phyloP scores from a whole-genome alignment of 2,797 vertebrate genomes.

The Luscinia luscinia region DNA sequence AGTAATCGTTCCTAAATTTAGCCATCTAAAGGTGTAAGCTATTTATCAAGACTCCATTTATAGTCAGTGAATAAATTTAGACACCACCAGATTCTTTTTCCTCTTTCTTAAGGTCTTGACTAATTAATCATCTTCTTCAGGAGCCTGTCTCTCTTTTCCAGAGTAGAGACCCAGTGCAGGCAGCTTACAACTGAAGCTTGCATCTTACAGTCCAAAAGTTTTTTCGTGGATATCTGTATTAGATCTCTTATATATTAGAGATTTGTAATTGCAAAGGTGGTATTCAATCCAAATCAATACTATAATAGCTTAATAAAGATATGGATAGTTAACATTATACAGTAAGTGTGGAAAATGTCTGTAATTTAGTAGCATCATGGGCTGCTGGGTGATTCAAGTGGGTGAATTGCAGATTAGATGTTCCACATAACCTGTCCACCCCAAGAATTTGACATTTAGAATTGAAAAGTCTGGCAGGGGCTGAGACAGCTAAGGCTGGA shows the following conservation, averaged over 20 bases:
- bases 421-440: not conserved
- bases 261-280: not conserved
- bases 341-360: not conserved
- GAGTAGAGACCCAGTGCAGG: not conserved
- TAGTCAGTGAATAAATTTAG: not conserved
- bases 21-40: not conserved
- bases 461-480: not conserved
- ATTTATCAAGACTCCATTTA: not conserved
- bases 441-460: not conserved
- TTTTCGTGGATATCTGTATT: not conserved
- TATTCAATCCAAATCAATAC: not conserved
- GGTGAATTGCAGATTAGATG: not conserved
- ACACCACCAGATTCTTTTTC: not conserved
- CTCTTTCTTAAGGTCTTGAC: not conserved
- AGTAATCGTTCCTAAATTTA: not conserved
- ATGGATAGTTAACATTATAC: not conserved
- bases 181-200: not conserved
- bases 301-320: not conserved
- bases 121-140: not conserved
- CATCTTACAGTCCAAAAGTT: not conserved
- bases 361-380: not conserved
- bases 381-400: not conserved
- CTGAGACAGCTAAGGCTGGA: not conserved
- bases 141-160: not conserved
- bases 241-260: not conserved